Base-by-base conservation (phyloP, 2,888 invertebrate genomes). In the Myathropa florea region DNA sequence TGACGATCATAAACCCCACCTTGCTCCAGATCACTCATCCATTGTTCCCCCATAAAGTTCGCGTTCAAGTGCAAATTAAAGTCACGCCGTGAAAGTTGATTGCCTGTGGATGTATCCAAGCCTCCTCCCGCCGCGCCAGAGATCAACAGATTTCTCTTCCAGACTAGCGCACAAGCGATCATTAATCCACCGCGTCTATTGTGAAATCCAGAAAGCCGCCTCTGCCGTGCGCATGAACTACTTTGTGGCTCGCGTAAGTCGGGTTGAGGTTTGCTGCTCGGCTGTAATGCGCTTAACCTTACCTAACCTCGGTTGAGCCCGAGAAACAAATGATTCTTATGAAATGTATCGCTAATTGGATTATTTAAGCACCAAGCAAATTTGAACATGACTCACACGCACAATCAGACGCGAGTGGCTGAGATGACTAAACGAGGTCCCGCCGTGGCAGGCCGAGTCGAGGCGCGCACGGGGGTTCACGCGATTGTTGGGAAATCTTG, bases 301-400 rank as follows among this genome's bases (percentile, higher is more conserved):
- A 18, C 46, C 18, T 46, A 46, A 46, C 46, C 46, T 46, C 46
- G 46, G 18, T 18, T 18, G 46, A 6, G n/a, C 46, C 46, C 18
- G 18, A 65, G 53, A 53, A 65, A 65, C n/a, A 18, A 46, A n/a
- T 28, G 46, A 53, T 28, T 55, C 53, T 67, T 67, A 28, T 21
- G 53, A 67, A 53, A 67, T 14, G 12, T 18, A 21, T 30, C 30
- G 55, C 55, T 67, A 55, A 55, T 67, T 67, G 53, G 28, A 53
- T 67, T 53, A 53, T 30, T 67, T 67, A 67, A 55, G 46, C 46
- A 26, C 46, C 46, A 46, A 26, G 10, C 24, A 63, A 65, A 39
- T 36, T 36, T 12, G 24, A 64, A 14, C 53, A 28, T 67, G 67
- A 67, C 53, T 67, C 46, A 67, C 12, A 14, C 55, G 57, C 53